Percentiles rank a stretch among this genome's conserved stretches.
These are phyloP conservation scores for Bettongia penicillata DNA, from an alignment of 2,113 vertebrate genomes.

Conservation along the genomic window DNA sequence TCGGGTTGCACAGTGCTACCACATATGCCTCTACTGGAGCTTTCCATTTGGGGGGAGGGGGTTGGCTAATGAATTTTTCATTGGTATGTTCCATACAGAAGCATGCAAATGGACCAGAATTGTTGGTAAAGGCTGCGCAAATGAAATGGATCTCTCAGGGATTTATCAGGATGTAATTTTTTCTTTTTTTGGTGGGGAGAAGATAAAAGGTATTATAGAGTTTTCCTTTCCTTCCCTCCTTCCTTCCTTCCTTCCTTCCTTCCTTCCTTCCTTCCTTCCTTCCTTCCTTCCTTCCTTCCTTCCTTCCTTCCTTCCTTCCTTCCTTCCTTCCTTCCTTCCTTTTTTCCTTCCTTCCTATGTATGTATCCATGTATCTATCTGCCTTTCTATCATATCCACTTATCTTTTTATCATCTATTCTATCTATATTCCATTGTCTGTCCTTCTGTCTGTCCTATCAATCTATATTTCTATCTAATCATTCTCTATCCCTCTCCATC, in stretches of 20 bases:
- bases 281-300: neutral
- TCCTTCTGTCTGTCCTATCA: too few relatives aligned
- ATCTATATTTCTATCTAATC: too few relatives aligned
- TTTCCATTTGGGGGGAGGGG: neutral
- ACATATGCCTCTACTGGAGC: neutral
- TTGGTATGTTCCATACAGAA: neutral
- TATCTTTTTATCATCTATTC: too few relatives aligned
- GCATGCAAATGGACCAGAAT: neutral
- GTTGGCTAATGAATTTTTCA: too few relatives aligned
- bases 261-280: too few relatives aligned
- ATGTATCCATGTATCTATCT: neutral
- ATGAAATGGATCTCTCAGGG: neutral
- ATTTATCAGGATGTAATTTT: neutral
- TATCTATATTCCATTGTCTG: neutral
- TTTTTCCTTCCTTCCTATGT: neutral
- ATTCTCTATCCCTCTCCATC: too few relatives aligned
- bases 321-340: too few relatives aligned
- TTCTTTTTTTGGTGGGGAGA: neutral
- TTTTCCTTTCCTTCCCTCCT: neutral
- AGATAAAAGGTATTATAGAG: neutral
- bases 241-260: neutral
- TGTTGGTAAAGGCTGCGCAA: neutral
- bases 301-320: neutral
- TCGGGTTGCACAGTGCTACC: slow-evolving; percentile 1
- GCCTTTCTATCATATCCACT: neutral